A percentile compares a stretch with the other conserved stretches of the same genome.
These are phyloP conservation scores for Vandiemenella viatica DNA, from an alignment of 2,888 invertebrate genomes.

Conservation along the genomic window DNA sequence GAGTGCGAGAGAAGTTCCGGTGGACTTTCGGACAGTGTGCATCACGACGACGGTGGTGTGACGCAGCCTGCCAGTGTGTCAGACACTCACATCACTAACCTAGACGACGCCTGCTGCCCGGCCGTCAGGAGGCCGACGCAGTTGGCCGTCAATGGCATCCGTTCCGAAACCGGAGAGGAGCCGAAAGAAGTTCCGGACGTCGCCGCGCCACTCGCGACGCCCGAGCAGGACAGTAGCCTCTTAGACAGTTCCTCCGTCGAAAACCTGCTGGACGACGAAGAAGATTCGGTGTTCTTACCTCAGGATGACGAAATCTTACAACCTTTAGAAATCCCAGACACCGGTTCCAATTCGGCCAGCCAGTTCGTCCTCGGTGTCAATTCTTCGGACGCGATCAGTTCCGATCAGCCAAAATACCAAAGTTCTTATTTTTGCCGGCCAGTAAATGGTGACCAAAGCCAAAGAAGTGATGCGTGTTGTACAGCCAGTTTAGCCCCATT, in stretches of 20 bases:
- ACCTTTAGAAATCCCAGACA: background rate
- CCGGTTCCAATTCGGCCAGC: background rate
- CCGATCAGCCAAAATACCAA: constrained; percentile 1
- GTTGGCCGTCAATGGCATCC: too few relatives aligned
- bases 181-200: background rate
- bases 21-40: too few relatives aligned
- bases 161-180: too few relatives aligned
- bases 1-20: too few relatives aligned
- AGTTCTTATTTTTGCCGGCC: constrained; percentile 3
- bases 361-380: background rate
- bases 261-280: constrained; percentile 27
- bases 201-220: constrained; percentile 41
- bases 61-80: too few relatives aligned
- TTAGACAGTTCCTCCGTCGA: constrained; percentile 38
- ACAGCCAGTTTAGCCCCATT: background rate
- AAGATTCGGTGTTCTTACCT: constrained; percentile 12
- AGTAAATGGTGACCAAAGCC: constrained; percentile 1
- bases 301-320: constrained; percentile 4
- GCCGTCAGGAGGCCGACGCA: too few relatives aligned
- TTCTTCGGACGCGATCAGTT: background rate
- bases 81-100: too few relatives aligned
- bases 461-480: background rate
- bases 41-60: too few relatives aligned
- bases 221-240: constrained; percentile 44
- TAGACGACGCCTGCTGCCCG: too few relatives aligned